phyloP scores from a whole-genome alignment of 92 coral and sea anemone species.

The Hydrozoanthus gracilis region DNA sequence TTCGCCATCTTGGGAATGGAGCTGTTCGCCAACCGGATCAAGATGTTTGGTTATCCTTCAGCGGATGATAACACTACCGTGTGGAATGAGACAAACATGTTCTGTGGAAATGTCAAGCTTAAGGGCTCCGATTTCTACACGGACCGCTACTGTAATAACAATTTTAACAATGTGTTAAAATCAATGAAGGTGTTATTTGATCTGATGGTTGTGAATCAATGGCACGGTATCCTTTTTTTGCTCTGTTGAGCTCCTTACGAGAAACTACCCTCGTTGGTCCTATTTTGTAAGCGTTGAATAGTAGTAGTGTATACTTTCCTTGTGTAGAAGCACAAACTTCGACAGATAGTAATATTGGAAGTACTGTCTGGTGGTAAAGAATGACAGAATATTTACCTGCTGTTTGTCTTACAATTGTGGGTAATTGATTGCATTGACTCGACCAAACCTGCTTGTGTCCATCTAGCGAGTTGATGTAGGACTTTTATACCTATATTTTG shows the following conservation, averaged over 20 bases:
- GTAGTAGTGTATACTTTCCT: too few species aligned
- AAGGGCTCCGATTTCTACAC: constrained; percentile 85
- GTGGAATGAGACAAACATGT: constrained; percentile 52
- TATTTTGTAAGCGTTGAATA: too few species aligned
- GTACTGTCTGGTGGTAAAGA: too few species aligned
- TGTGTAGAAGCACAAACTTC: too few species aligned
- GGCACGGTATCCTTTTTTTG: constrained; percentile 96
- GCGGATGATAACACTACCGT: constrained; percentile 43
- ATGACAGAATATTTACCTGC: too few species aligned
- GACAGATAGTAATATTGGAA: too few species aligned
- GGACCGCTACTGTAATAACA: constrained; percentile 91
- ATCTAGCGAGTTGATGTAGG: too few species aligned
- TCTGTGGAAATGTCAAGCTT: constrained; percentile 87
- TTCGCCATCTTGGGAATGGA: constrained; percentile 96
- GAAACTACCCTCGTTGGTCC: background rate
- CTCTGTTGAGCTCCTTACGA: background rate
- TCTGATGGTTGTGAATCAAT: constrained; percentile 93
- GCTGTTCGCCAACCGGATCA: constrained; percentile 73
- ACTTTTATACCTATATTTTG: too few species aligned
- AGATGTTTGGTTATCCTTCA: constrained; percentile 70
- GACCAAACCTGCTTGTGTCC: too few species aligned
- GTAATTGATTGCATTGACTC: too few species aligned
- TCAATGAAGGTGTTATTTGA: constrained; percentile 91
- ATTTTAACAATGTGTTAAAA: constrained; percentile 81
- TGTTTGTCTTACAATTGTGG: too few species aligned